A percentile compares a stretch with the other conserved stretches of the same genome.
Conservation (phyloP, 2,888 invertebrate species). For the Diplazon laetatorius region DNA sequence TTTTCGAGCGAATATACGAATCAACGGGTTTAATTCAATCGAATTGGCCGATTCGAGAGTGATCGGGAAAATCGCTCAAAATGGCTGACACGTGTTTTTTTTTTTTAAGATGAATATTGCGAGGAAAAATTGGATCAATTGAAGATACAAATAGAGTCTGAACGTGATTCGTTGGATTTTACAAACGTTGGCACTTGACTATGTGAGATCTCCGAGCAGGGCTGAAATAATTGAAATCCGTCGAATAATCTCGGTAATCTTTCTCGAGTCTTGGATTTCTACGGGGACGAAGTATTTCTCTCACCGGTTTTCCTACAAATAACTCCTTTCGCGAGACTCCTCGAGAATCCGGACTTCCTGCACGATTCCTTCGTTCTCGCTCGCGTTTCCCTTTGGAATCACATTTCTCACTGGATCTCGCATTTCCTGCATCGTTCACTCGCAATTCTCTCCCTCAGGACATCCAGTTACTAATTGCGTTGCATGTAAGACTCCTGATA, state of each 20-base stretch:
- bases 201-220: conserved; percentile 43
- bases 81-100: neutral
- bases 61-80: neutral
- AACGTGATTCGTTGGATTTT: too few relatives aligned
- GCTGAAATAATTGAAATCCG: conserved; percentile 63
- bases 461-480: conserved; percentile 40
- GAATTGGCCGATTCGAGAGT: neutral
- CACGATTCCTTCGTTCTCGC: conserved; percentile 17
- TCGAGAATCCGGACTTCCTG: neutral
- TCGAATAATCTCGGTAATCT: conserved; percentile 62
- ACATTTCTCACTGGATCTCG: conserved; percentile 25
- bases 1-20: neutral
- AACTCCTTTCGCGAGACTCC: conserved; percentile 8
- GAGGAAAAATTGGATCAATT: conserved; percentile 57
- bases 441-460: conserved; percentile 18
- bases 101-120: too few relatives aligned
- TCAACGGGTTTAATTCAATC: conserved; percentile 13
- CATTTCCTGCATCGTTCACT: neutral
- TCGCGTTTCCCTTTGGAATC: conserved; percentile 40
- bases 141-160: conserved; percentile 52
- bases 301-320: conserved; percentile 19
- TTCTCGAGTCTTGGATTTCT: conserved; percentile 58
- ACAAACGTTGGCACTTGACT: too few relatives aligned
- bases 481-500: conserved; percentile 12
- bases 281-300: conserved; percentile 1